Percentiles rank a stretch among this genome's conserved stretches.
Conservation (phyloP, 2,797 vertebrate species). For the Enteromius mattozi region DNA sequence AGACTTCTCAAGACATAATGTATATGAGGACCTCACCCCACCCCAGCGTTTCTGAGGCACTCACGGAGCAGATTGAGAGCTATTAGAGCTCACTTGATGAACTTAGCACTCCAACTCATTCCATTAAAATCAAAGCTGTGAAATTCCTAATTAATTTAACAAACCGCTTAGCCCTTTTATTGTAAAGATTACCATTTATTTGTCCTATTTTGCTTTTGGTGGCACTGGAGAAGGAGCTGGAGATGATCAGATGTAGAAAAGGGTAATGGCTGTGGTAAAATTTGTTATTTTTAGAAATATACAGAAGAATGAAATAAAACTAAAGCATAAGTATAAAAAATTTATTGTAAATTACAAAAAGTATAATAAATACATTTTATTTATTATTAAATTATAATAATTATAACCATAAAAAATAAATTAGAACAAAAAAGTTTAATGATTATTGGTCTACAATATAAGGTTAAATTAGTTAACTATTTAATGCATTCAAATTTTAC, state of each 20-base stretch:
- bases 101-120: constrained; percentile 61
- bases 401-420: background rate
- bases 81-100: constrained; percentile 63
- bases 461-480: no score
- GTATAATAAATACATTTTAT: background rate
- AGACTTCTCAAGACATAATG: constrained; percentile 77
- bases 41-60: constrained; percentile 18
- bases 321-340: background rate
- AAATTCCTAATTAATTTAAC: constrained; percentile 35
- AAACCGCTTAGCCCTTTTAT: background rate
- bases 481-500: background rate
- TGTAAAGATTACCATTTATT: background rate
- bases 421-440: no score
- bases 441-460: background rate
- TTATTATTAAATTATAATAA: background rate
- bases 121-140: constrained; percentile 47
- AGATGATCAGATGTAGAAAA: background rate
- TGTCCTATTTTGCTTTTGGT: background rate
- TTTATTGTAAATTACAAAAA: background rate
- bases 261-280: background rate
- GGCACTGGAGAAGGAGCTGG: background rate
- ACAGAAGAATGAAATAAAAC: background rate
- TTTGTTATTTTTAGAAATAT: background rate
- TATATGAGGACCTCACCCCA: constrained; percentile 70
- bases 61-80: constrained; percentile 73